Conservation (phyloP, 2,888 invertebrate genomes). For the Ornithoptera alexandrae region DNA sequence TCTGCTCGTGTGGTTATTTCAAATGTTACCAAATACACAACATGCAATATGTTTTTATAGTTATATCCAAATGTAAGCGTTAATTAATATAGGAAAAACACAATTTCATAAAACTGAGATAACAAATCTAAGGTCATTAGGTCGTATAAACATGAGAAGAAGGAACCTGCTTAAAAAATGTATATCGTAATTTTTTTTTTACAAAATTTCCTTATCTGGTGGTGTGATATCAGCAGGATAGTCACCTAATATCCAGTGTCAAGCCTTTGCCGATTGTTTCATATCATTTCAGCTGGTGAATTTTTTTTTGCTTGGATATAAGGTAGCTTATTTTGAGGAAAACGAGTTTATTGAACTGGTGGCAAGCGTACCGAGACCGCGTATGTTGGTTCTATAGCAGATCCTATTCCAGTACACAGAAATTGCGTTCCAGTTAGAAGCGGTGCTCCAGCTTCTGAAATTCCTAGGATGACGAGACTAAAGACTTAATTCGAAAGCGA, state of each 20-base stretch:
- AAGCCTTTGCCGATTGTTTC: background rate
- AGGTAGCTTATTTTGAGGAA: no score
- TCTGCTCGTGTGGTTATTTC: no score
- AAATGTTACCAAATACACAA: no score
- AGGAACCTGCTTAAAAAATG: background rate
- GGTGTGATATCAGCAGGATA: background rate
- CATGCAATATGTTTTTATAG: no score
- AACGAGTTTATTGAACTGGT: no score
- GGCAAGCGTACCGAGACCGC: no score
- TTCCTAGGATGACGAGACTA: no score
- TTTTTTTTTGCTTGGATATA: background rate
- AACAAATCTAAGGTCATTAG: slow-evolving; percentile 5
- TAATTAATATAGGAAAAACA: background rate
- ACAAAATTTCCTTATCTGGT: background rate
- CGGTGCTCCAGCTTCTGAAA: no score
- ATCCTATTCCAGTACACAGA: no score
- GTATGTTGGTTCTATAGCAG: no score
- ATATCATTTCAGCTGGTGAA: background rate
- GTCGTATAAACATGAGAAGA: slow-evolving; percentile 12
- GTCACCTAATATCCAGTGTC: background rate
- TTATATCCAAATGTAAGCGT: background rate
- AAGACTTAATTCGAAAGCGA: no score
- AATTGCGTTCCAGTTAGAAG: no score
- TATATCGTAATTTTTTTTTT: background rate
- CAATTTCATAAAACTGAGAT: slow-evolving; percentile 7